Evolutionary conservation across 2,888 invertebrate species (phyloP).

Genomic region (Pollenia labialis): DNA sequence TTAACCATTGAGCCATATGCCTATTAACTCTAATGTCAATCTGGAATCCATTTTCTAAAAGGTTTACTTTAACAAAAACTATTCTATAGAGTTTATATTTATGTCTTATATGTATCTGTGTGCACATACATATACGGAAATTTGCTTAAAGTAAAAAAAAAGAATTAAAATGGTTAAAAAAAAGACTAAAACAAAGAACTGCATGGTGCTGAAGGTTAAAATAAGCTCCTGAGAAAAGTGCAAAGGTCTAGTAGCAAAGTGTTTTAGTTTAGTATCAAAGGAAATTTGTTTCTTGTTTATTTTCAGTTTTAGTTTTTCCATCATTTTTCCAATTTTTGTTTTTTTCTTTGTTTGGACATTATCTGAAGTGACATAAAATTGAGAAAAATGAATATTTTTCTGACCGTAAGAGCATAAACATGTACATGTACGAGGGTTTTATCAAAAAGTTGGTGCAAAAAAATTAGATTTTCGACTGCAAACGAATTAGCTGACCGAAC

Average conservation of each 20-base stretch:
- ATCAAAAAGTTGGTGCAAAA: neutral
- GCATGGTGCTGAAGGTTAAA: constrained; percentile 47
- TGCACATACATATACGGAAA: constrained; percentile 45
- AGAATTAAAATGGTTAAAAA: neutral
- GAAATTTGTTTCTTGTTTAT: constrained; percentile 51
- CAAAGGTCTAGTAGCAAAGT: constrained; percentile 30
- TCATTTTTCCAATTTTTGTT: neutral
- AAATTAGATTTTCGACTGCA: no score
- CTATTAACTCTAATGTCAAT: constrained; percentile 72
- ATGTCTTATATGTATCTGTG: constrained; percentile 3
- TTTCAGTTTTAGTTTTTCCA: neutral
- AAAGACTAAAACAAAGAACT: constrained; percentile 38
- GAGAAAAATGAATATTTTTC: constrained; percentile 48
- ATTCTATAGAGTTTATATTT: neutral
- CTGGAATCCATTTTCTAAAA: constrained; percentile 71
- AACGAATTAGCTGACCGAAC: no score
- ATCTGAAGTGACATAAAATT: constrained; percentile 55
- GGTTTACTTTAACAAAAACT: constrained; percentile 39
- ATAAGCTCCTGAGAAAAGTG: constrained; percentile 59
- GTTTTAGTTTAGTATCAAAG: constrained; percentile 53
- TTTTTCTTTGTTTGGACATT: constrained; percentile 32
- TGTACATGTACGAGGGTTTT: neutral
- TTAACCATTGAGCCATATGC: constrained; percentile 68
- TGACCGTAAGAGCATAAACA: constrained; percentile 12
- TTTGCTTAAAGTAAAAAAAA: constrained; percentile 42